Percentiles rank a stretch among this genome's conserved stretches.
Conservation (phyloP, 2,113 vertebrate genomes). For the Columbina picui region DNA sequence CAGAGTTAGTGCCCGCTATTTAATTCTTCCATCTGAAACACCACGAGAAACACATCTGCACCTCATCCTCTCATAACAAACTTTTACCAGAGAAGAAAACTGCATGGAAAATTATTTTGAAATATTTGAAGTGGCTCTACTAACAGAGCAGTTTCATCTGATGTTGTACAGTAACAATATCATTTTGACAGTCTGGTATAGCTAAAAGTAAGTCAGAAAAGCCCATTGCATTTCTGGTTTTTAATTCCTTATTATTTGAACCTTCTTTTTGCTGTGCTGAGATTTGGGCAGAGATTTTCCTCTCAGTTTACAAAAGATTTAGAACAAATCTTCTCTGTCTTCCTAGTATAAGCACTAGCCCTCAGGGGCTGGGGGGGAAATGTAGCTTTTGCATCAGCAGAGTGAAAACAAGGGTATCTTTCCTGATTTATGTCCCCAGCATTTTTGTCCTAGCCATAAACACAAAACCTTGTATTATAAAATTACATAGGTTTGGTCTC, state of each 20-base stretch:
- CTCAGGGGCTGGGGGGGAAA: background rate
- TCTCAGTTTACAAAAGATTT: background rate
- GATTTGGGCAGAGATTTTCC: background rate
- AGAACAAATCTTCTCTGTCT: background rate
- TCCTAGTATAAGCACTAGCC: background rate
- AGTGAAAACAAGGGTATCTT: background rate
- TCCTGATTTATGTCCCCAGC: background rate
- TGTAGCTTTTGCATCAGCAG: background rate
- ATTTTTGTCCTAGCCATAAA: background rate
- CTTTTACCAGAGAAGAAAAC: background rate
- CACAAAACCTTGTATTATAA: background rate
- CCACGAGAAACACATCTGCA: background rate
- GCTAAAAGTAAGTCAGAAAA: background rate
- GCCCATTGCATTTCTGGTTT: background rate
- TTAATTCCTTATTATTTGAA: background rate
- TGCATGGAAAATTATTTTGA: background rate
- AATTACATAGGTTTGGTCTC: background rate
- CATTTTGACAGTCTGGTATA: background rate
- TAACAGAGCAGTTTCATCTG: accelerated
- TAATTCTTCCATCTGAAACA: background rate
- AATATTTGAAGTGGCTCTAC: background rate
- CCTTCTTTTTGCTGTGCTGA: background rate
- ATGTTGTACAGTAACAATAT: no score
- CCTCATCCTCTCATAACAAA: background rate
- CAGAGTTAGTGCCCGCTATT: background rate